phyloP scores from a whole-genome alignment of 2,113 vertebrate species.

The Zapus hudsonius region DNA sequence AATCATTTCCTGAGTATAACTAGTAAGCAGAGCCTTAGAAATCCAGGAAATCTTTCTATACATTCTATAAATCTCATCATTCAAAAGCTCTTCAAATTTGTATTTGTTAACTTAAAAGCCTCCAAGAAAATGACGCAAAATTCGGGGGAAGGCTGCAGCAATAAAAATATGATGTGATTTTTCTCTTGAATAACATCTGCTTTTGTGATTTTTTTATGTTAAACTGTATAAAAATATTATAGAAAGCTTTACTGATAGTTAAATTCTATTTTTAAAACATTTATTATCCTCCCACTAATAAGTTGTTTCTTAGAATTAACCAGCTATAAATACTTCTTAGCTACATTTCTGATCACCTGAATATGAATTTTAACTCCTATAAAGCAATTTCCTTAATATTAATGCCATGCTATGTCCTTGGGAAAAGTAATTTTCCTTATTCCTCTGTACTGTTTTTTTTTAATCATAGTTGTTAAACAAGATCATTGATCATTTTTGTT shows the following conservation, averaged over 20 bases:
- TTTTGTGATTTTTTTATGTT: conserved; percentile 53
- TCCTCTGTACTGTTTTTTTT: conserved; percentile 40
- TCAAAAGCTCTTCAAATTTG: conserved; percentile 29
- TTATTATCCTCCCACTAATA: background rate
- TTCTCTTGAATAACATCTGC: conserved; percentile 47
- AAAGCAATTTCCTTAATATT: background rate
- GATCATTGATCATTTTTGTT: background rate
- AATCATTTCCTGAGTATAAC: conserved; percentile 62
- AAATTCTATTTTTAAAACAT: conserved; percentile 37
- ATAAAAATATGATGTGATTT: conserved; percentile 66
- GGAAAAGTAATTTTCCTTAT: conserved; percentile 28
- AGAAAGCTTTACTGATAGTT: conserved; percentile 55
- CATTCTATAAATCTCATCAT: conserved; percentile 14
- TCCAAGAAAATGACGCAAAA: conserved; percentile 62
- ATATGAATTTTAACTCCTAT: conserved; percentile 29
- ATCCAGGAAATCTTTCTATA: conserved; percentile 55
- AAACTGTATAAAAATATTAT: conserved; percentile 57
- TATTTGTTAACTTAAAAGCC: conserved; percentile 59
- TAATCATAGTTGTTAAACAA: conserved; percentile 41
- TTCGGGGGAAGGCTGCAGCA: conserved; percentile 44
- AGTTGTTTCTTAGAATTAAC: conserved; percentile 40
- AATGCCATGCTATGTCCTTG: background rate
- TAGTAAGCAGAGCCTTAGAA: conserved; percentile 50
- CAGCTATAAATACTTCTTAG: conserved; percentile 17
- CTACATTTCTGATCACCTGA: conserved; percentile 52